These are phyloP conservation scores for Melopsittacus undulatus DNA, from an alignment of 2,797 vertebrate species.

Conservation along the genomic window DNA sequence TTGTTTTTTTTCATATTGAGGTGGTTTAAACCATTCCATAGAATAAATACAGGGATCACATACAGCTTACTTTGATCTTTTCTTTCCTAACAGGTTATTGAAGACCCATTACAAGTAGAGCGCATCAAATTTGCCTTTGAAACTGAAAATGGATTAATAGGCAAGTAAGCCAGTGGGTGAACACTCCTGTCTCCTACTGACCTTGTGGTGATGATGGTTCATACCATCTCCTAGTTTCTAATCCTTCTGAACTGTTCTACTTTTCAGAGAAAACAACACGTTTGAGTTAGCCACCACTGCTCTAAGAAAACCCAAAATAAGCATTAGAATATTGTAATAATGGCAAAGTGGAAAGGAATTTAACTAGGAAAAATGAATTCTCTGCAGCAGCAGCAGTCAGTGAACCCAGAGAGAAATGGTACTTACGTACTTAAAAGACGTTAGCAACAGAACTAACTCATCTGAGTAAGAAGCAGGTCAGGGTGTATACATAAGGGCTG, in stretches of 20 bases:
- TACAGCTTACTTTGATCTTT: neutral
- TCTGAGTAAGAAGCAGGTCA: neutral
- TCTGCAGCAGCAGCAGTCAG: neutral
- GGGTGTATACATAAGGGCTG: rapidly evolving
- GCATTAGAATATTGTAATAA: neutral
- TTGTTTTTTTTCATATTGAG: neutral
- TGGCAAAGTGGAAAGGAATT: neutral
- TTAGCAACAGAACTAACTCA: neutral
- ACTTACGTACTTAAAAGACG: neutral
- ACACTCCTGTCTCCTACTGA: neutral
- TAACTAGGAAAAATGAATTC: neutral
- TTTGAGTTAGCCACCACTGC: neutral
- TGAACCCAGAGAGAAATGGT: neutral
- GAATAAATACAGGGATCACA: neutral
- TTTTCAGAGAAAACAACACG: rapidly evolving
- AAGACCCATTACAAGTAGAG: conserved; percentile 93
- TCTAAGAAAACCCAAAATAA: neutral
- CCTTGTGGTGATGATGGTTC: neutral
- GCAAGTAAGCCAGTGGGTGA: conserved; percentile 76
- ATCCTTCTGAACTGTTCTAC: neutral
- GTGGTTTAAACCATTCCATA: neutral
- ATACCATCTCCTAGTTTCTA: neutral
- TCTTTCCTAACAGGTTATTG: conserved; percentile 83
- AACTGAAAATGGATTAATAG: conserved; percentile 95
- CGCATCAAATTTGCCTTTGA: conserved; percentile 97